phyloP scores from a whole-genome alignment of 2,797 vertebrate species.

The Anguilla anguilla region DNA sequence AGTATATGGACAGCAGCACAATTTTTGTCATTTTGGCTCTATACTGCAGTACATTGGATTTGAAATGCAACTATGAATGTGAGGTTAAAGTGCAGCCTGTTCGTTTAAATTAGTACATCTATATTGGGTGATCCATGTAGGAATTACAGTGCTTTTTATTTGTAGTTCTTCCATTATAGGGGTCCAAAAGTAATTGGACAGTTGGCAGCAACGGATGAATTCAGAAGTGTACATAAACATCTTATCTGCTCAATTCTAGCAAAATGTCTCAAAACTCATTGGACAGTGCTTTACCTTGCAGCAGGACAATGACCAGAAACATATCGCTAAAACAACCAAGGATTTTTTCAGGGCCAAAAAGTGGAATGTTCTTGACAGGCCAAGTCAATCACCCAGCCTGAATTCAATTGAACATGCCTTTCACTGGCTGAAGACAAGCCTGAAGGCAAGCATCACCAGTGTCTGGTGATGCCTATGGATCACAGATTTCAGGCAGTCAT shows the following conservation, averaged over 20 bases:
- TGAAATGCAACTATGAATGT: not conserved
- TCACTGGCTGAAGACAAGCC: not conserved
- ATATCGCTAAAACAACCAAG: not conserved
- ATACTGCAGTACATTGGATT: not conserved
- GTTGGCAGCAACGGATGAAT: no score
- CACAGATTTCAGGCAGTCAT: not conserved
- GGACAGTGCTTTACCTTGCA: no score
- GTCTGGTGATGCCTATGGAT: not conserved
- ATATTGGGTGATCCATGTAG: not conserved
- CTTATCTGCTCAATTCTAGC: no score
- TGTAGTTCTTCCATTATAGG: no score
- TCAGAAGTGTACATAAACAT: no score
- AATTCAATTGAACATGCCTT: not conserved
- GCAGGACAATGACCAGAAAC: not conserved
- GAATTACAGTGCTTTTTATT: not conserved
- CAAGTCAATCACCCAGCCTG: not conserved
- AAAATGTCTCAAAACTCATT: no score
- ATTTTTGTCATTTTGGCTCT: not conserved
- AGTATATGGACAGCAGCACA: not conserved
- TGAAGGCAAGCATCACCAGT: not conserved
- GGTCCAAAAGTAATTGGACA: not conserved
- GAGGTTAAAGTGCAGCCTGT: no score
- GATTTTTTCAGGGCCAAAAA: not conserved
- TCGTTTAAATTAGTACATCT: not conserved
- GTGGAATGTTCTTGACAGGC: not conserved